Evolutionary conservation across 1,140 invertebrate species (phyloP).

Genomic region (Brachionus angularis): DNA sequence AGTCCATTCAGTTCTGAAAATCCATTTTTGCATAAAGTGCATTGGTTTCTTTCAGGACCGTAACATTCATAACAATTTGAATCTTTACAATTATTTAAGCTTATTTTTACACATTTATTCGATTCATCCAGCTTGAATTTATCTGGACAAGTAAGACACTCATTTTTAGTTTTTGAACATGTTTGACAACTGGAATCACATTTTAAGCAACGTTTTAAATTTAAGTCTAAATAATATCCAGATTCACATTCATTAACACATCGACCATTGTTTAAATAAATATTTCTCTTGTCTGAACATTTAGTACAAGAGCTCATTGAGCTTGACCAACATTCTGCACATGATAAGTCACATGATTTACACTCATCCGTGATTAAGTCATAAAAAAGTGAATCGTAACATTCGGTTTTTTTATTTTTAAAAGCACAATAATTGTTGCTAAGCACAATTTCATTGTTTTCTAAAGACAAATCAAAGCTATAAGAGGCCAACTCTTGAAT

Average conservation of each 20-base stretch:
- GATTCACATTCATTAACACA: not conserved
- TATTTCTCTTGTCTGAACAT: conserved; percentile 4
- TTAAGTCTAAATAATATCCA: conserved; percentile 5
- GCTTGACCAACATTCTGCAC: conserved; percentile 12
- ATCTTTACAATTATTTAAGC: not conserved
- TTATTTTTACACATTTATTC: not conserved
- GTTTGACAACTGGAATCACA: conserved; percentile 19
- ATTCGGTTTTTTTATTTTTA: conserved; percentile 22
- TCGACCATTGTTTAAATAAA: conserved; percentile 14
- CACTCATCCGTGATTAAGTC: not conserved
- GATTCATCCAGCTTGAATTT: not conserved
- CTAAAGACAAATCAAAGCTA: not conserved
- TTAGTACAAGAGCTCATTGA: not conserved
- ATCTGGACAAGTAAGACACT: conserved; percentile 5
- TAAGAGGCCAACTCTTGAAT: too few species aligned
- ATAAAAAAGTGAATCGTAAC: not conserved
- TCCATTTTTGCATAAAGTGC: conserved; percentile 30
- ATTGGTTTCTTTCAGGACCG: not conserved
- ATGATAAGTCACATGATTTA: conserved; percentile 32
- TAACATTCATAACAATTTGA: not conserved
- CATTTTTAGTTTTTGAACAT: conserved; percentile 2
- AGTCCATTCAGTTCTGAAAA: not conserved
- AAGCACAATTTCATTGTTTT: not conserved
- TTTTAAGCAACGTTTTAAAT: conserved; percentile 23
- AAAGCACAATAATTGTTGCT: conserved; percentile 9